Percentiles rank a stretch among this genome's conserved stretches.
phyloP scores from a whole-genome alignment of 2,797 vertebrate species.

The Anguilla marmorata region DNA sequence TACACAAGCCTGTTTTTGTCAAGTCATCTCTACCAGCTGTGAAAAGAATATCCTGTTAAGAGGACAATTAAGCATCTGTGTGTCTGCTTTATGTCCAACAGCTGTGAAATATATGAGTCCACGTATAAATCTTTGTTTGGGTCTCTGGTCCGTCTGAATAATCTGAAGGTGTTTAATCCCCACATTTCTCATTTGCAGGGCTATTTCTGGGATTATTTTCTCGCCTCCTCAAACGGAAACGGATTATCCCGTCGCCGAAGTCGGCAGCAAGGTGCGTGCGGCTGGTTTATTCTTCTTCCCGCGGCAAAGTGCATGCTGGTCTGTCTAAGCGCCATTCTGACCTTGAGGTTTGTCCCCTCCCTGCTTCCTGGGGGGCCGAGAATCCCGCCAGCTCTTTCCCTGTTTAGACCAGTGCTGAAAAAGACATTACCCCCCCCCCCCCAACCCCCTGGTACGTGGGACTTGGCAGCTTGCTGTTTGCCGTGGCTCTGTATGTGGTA shows the following conservation, averaged over 20 bases:
- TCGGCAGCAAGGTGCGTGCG: neutral
- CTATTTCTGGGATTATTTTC: slow-evolving; percentile 23
- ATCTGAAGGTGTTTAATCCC: neutral
- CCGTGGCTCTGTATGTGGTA: neutral
- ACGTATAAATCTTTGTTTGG: neutral
- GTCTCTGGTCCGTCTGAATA: neutral
- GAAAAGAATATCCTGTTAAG: neutral
- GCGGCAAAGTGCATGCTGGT: neutral
- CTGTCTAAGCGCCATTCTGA: neutral
- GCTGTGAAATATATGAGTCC: neutral
- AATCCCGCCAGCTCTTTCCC: neutral
- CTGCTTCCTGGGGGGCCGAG: neutral
- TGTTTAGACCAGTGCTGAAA: neutral
- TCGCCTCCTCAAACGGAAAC: neutral
- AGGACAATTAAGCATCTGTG: too few species aligned
- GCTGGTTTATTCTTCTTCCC: neutral
- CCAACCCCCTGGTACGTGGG: neutral
- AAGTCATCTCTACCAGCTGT: neutral
- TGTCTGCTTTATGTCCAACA: neutral
- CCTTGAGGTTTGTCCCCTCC: neutral
- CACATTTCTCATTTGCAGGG: slow-evolving; percentile 11
- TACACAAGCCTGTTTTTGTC: neutral
- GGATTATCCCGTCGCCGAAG: slow-evolving; percentile 16
- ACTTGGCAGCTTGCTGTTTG: neutral
- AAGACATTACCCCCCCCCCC: neutral